Evolutionary conservation across 2,797 vertebrate species (phyloP).

Genomic region (Eulemur coronatus): DNA sequence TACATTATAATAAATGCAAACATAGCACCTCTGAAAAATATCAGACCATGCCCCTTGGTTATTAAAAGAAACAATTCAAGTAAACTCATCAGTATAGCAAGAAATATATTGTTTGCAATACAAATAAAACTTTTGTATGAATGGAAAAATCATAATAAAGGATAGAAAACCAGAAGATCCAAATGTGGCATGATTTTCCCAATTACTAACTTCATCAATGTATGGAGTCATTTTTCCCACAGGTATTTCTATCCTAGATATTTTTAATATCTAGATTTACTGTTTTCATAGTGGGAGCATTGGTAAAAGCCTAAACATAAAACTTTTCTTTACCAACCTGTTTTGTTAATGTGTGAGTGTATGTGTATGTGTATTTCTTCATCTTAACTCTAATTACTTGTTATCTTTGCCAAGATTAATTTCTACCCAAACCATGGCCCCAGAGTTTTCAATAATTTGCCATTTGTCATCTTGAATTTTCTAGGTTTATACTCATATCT

Average conservation of each 20-base stretch:
- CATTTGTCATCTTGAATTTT: not conserved
- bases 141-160: not conserved
- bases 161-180: not conserved
- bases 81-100: not conserved
- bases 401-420: not conserved
- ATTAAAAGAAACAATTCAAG: not conserved
- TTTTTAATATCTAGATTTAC: not conserved
- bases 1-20: not conserved
- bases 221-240: not conserved
- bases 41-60: not conserved
- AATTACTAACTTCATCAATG: not conserved
- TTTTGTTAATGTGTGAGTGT: not conserved
- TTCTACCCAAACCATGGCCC: not conserved
- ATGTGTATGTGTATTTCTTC: not conserved
- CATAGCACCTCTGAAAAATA: not conserved
- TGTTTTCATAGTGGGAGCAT: not conserved
- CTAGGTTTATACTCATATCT: not conserved
- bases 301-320: not conserved
- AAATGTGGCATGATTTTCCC: not conserved
- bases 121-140: not conserved
- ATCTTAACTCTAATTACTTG: not conserved
- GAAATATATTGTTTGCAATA: not conserved
- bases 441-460: not conserved
- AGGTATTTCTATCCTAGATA: rapidly evolving
- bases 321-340: not conserved